These are phyloP conservation scores for Limnephilus auricula DNA, from an alignment of 2,888 invertebrate genomes.

Conservation along the genomic window DNA sequence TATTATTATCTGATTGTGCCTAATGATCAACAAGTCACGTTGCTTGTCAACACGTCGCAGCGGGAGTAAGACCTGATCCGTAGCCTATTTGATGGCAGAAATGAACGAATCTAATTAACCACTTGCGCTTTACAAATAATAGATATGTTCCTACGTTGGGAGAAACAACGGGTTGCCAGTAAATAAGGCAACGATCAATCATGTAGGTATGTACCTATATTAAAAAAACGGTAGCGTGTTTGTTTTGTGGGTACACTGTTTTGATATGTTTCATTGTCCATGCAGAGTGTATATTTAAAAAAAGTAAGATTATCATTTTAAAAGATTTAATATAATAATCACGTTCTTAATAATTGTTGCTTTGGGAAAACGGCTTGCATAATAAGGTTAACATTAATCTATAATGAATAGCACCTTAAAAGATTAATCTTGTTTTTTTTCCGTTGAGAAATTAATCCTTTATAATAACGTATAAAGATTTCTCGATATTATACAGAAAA, in stretches of 20 bases:
- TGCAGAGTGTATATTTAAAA: neutral
- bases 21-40: slow-evolving; percentile 32
- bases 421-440: neutral
- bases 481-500: neutral
- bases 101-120: slow-evolving; percentile 26
- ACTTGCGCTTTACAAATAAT: neutral
- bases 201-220: neutral
- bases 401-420: neutral
- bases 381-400: neutral
- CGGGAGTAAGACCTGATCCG: neutral
- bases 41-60: slow-evolving; percentile 8
- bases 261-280: neutral
- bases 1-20: slow-evolving; percentile 7
- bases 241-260: neutral
- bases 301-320: neutral
- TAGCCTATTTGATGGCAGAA: neutral
- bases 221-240: neutral
- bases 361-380: neutral
- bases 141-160: neutral
- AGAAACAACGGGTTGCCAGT: neutral
- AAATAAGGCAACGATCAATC: neutral
- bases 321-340: neutral
- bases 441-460: neutral
- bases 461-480: neutral
- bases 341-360: neutral